Evolutionary conservation across 2,113 vertebrate species (phyloP), one percentile per base, ranked within the genome.

Genomic region (Cnemophilus loriae): DNA sequence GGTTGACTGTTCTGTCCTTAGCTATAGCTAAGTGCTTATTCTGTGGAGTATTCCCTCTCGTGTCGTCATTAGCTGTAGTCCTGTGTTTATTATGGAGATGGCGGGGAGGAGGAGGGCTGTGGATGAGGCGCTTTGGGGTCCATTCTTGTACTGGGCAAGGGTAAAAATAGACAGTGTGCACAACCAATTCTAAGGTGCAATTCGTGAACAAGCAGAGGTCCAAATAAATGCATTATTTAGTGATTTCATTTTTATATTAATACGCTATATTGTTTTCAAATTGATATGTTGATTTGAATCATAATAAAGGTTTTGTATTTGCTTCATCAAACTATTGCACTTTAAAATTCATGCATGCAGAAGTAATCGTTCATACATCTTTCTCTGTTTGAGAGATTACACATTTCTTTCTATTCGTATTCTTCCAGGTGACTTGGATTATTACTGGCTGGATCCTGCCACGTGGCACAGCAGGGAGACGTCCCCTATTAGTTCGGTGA

Each of bases 401-500:
- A 84, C 69, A 94, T 95, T 95, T 94, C 50, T 63, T 93, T 96
- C 49, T 94, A 84, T 92, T 92, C n/a, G 3, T 90, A 6, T 96
- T 95, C 68, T 94, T 97, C 37, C 97, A 99, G 99, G 99, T 98
- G 99, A 99, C 96, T 99, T 99, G 98, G 99, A 99, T 98, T 99
- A 99, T 97, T 99, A 99, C 97, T 99, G 99, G 97, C 96, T 99
- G 97, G 99, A 99, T 98, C 99, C 99, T 92, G 97, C 99, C 90
- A 98, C 99, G 70, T 99, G 99, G 99, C 99, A 99, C 95, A 99
- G 99, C 97, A 99, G 99, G 98, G 98, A 98, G 70, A 97, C 98
- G n/a, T 98, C 98, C 17, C 98, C 98, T 30, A 97, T 98, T 95
- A 98, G 98, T 89, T 98, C 98, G 97, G 98, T 98, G 98, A 98